These are phyloP conservation scores for Carduelis carduelis DNA, from an alignment of 2,797 vertebrate genomes.

Conservation along the genomic window DNA sequence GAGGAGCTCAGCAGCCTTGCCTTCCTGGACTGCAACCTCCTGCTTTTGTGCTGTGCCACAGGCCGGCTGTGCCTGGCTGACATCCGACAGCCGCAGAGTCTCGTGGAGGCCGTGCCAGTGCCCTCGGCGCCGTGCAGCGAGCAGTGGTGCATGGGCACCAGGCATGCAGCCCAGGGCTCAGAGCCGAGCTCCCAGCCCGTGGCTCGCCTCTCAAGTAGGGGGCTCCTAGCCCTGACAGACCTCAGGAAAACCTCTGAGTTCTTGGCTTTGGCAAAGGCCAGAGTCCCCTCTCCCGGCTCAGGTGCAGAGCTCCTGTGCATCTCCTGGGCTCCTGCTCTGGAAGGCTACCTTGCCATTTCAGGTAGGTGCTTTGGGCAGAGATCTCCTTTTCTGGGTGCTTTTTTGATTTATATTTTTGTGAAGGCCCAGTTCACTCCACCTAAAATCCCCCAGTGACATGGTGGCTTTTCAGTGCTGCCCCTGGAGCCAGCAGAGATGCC, in stretches of 20 bases:
- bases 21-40: constrained; percentile 71
- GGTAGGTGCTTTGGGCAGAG: constrained; percentile 70
- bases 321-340: constrained; percentile 85
- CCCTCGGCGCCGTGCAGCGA: accelerated
- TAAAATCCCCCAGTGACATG: not conserved
- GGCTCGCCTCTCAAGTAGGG: constrained; percentile 77
- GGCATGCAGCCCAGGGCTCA: not conserved
- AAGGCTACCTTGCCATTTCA: constrained; percentile 80
- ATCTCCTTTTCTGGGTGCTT: not conserved
- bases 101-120: not conserved
- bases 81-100: constrained; percentile 62
- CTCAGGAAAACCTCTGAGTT: constrained; percentile 63
- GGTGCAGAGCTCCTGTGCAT: constrained; percentile 67
- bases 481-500: not conserved
- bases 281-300: not conserved
- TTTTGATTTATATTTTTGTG: not conserved
- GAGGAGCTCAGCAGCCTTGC: constrained; percentile 78
- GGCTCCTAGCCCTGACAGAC: constrained; percentile 78
- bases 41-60: constrained; percentile 73
- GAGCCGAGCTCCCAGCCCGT: not conserved
- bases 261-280: constrained; percentile 65
- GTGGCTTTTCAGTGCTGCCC: not conserved
- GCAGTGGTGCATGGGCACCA: constrained; percentile 72
- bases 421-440: not conserved
- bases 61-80: constrained; percentile 81